These are phyloP conservation scores for Saccostrea cuccullata DNA, from an alignment of 1,140 invertebrate genomes.

Conservation along the genomic window DNA sequence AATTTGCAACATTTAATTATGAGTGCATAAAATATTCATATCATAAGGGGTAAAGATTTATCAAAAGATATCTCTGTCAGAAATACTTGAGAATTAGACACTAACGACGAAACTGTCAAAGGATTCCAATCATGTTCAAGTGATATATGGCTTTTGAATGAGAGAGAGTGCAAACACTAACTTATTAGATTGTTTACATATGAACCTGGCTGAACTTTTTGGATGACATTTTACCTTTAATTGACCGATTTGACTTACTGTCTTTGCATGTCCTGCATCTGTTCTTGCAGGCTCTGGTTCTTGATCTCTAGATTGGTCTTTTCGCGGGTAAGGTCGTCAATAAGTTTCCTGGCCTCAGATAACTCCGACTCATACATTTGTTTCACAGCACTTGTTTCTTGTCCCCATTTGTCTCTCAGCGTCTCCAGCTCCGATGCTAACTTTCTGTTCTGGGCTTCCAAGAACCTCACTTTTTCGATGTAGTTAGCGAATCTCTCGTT, in stretches of 20 bases:
- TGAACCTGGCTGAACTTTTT: no score
- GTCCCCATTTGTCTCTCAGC: constrained; percentile 78
- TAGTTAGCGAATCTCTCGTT: constrained; percentile 81
- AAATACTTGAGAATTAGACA: background rate
- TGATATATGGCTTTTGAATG: background rate
- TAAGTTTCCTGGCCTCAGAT: constrained; percentile 71
- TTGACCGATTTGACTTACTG: constrained; percentile 68
- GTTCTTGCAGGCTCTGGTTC: constrained; percentile 70
- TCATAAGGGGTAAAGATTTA: background rate
- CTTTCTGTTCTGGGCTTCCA: constrained; percentile 80
- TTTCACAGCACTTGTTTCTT: constrained; percentile 79
- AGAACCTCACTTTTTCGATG: constrained; percentile 81
- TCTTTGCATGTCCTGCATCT: constrained; percentile 69
- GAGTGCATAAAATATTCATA: background rate
- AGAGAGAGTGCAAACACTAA: background rate
- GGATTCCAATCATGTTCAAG: background rate
- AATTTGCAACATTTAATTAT: background rate
- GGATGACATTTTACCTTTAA: no score
- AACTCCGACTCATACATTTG: constrained; percentile 81
- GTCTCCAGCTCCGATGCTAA: constrained; percentile 79
- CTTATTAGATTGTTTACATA: background rate
- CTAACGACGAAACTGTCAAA: constrained; percentile 11
- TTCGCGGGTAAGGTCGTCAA: constrained; percentile 75
- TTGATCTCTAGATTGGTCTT: constrained; percentile 74
- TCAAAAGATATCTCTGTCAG: background rate